Percentiles rank a stretch among this genome's conserved stretches.
These are phyloP conservation scores for Diorhabda elongata DNA, from an alignment of 1,140 invertebrate species.

Conservation along the genomic window DNA sequence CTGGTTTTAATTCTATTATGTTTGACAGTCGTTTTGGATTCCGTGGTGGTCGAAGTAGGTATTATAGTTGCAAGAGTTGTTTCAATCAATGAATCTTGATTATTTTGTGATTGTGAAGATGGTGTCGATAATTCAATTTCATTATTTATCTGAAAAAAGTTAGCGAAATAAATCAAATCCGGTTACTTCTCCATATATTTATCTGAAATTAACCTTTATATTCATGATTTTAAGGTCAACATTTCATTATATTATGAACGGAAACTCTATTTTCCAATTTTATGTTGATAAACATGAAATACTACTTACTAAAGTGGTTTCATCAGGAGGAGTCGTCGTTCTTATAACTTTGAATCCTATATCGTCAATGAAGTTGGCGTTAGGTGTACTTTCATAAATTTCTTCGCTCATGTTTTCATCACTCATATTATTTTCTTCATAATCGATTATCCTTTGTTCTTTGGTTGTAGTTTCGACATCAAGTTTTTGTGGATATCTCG, in stretches of 20 bases:
- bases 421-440: background rate
- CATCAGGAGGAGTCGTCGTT: constrained; percentile 9
- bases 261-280: too few relatives aligned
- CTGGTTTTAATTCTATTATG: constrained; percentile 39
- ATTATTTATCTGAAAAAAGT: constrained; percentile 17
- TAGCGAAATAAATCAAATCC: too few relatives aligned
- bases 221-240: too few relatives aligned
- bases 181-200: too few relatives aligned
- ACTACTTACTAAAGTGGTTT: background rate
- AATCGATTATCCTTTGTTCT: background rate
- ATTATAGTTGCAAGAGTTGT: constrained; percentile 23
- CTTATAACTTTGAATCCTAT: constrained; percentile 8
- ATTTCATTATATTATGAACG: too few relatives aligned
- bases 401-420: constrained; percentile 15
- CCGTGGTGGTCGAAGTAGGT: constrained; percentile 24
- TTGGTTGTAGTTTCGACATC: background rate
- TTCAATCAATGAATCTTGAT: constrained; percentile 19
- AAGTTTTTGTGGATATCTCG: constrained; percentile 8
- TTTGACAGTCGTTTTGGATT: constrained; percentile 42
- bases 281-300: background rate
- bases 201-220: too few relatives aligned
- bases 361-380: constrained; percentile 1
- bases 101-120: background rate
- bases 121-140: constrained; percentile 37
- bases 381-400: constrained; percentile 13